Evolutionary conservation across 1,140 invertebrate species (phyloP).

Genomic region (Gonatopus flavifemur): DNA sequence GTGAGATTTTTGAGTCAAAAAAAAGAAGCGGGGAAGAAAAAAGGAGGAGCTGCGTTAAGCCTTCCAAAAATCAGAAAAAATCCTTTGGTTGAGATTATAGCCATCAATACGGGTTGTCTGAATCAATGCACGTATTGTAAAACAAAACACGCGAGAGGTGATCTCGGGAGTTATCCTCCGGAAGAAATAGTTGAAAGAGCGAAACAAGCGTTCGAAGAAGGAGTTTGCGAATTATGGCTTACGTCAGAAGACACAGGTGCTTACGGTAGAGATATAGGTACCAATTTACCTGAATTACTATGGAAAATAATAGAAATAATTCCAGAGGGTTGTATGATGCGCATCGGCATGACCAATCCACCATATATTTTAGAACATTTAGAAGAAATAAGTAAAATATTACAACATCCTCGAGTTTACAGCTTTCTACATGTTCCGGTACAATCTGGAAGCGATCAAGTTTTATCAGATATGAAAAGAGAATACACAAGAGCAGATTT

Average conservation of each 20-base stretch:
- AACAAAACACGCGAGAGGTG: constrained; percentile 95
- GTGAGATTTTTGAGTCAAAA: constrained; percentile 83
- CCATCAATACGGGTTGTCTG: constrained; percentile 96
- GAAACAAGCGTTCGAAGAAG: constrained; percentile 85
- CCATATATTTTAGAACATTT: constrained; percentile 96
- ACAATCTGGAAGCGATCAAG: constrained; percentile 92
- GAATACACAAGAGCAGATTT: constrained; percentile 92
- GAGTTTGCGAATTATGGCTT: constrained; percentile 96
- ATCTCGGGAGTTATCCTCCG: constrained; percentile 90
- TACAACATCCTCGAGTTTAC: constrained; percentile 89
- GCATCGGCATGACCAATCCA: constrained; percentile 97
- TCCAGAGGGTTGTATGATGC: constrained; percentile 84
- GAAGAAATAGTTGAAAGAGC: constrained; percentile 81
- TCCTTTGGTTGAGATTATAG: constrained; percentile 95
- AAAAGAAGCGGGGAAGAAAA: constrained; percentile 76
- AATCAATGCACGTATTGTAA: constrained; percentile 99
- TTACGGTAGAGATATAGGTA: constrained; percentile 93
- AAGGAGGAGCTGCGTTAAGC: constrained; percentile 81
- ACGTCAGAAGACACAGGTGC: constrained; percentile 98
- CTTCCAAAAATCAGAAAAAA: constrained; percentile 95
- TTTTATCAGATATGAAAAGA: constrained; percentile 93
- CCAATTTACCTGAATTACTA: constrained; percentile 83
- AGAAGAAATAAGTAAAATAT: constrained; percentile 86
- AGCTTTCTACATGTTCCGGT: constrained; percentile 96
- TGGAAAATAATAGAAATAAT: constrained; percentile 87